Evolutionary conservation across 2,113 vertebrate genomes (phyloP).

Genomic region (Centropus bengalensis): DNA sequence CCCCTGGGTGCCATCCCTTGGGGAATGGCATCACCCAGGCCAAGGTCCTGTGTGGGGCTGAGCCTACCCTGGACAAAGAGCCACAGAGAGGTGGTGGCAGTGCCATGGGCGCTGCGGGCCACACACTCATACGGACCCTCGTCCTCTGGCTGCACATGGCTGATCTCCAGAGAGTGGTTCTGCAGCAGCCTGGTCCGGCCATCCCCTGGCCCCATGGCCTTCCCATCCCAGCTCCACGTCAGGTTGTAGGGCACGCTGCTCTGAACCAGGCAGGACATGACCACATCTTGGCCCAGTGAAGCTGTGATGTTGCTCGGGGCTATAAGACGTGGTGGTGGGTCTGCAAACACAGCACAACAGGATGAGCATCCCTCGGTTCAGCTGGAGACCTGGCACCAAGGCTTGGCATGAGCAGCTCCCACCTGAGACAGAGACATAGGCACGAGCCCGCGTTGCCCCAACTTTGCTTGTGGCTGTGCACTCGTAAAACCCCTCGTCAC

Average conservation of each 20-base stretch:
- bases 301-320: slow-evolving; percentile 81
- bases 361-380: not conserved
- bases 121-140: slow-evolving; percentile 83
- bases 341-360: not conserved
- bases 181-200: slow-evolving; percentile 75
- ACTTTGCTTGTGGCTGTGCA: slow-evolving; percentile 83
- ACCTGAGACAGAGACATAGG: slow-evolving; percentile 86
- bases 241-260: slow-evolving; percentile 84
- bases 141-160: slow-evolving; percentile 65
- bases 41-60: rapidly evolving
- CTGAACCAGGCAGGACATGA: slow-evolving; percentile 83
- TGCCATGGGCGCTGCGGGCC: slow-evolving; percentile 77
- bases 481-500: slow-evolving; percentile 86
- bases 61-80: slow-evolving; percentile 84
- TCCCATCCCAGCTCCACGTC: slow-evolving; percentile 84
- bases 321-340: slow-evolving; percentile 81
- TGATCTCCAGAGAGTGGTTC: slow-evolving; percentile 82
- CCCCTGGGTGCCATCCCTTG: rapidly evolving
- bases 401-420: not conserved
- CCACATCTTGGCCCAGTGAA: slow-evolving; percentile 75
- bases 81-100: slow-evolving; percentile 78
- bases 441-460: slow-evolving; percentile 77
- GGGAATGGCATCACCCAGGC: rapidly evolving
- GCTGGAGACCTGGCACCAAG: rapidly evolving
- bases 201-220: not conserved